Percentiles rank a stretch among this genome's conserved stretches.
phyloP scores from a whole-genome alignment of 2,888 invertebrate species.

The Athalia cordata region DNA sequence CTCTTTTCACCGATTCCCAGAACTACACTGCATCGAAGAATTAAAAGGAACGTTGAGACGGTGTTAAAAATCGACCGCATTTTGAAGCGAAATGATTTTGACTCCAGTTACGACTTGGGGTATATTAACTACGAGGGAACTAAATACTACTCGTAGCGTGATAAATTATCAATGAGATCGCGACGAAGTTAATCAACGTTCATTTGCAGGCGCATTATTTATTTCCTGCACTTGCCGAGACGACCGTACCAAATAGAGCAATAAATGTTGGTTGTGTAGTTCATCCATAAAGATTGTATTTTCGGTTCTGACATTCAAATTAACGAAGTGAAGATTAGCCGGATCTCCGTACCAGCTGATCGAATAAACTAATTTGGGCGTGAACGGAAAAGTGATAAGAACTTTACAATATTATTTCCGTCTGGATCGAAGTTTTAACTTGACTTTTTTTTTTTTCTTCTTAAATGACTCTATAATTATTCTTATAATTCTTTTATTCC shows the following conservation, averaged over 20 bases:
- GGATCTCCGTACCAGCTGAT: no score
- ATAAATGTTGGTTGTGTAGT: neutral
- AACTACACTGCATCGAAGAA: neutral
- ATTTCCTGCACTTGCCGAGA: neutral
- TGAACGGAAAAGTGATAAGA: no score
- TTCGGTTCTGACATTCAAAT: no score
- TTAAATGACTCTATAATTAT: no score
- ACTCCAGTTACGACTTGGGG: neutral
- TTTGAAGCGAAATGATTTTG: neutral
- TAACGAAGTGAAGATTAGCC: no score
- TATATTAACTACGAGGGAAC: neutral
- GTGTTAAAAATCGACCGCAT: constrained; percentile 15
- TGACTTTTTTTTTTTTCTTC: no score
- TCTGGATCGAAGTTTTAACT: no score
- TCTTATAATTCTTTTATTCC: no score
- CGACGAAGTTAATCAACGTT: constrained; percentile 8
- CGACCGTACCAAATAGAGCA: neutral
- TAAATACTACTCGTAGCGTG: neutral
- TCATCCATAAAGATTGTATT: no score
- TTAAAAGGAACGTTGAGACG: neutral
- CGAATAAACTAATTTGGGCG: no score
- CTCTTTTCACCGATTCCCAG: constrained; percentile 25
- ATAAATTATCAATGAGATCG: constrained; percentile 15
- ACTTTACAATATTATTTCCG: no score
- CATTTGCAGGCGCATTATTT: neutral